Conservation (phyloP, 2,888 invertebrate genomes). For the Platynereis dumerilii region DNA sequence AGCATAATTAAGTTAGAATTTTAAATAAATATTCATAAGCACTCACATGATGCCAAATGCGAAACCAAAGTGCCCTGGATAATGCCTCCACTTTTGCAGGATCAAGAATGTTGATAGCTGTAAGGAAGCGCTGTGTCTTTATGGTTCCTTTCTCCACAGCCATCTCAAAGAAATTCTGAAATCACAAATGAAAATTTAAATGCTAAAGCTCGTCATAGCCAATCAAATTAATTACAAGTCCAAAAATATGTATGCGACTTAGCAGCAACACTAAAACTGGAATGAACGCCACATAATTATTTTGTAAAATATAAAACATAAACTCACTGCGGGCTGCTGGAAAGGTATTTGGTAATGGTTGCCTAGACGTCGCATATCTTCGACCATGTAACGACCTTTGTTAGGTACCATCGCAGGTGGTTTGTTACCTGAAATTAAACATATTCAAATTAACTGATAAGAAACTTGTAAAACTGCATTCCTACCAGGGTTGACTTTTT, state of each 20-base stretch:
- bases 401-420: constrained; percentile 61
- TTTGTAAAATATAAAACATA: too few species aligned
- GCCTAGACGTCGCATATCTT: constrained; percentile 55
- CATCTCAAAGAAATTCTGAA: constrained; percentile 48
- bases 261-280: not conserved
- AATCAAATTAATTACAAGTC: too few species aligned
- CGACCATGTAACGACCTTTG: constrained; percentile 59
- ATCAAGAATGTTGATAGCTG: constrained; percentile 55
- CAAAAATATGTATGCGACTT: not conserved
- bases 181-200: constrained; percentile 14
- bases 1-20: too few species aligned
- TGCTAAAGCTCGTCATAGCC: too few species aligned
- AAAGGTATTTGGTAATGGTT: constrained; percentile 61
- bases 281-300: too few species aligned
- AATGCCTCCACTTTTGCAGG: constrained; percentile 54
- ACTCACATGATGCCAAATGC: constrained; percentile 58
- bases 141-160: constrained; percentile 41
- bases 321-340: constrained; percentile 49
- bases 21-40: too few species aligned
- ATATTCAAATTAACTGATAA: not conserved
- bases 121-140: constrained; percentile 59
- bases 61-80: constrained; percentile 59
- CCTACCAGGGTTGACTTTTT: too few species aligned
- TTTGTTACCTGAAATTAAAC: constrained; percentile 53
- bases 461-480: too few species aligned